These are phyloP conservation scores for Squalus acanthias DNA, from an alignment of 2,797 vertebrate species.

Conservation along the genomic window DNA sequence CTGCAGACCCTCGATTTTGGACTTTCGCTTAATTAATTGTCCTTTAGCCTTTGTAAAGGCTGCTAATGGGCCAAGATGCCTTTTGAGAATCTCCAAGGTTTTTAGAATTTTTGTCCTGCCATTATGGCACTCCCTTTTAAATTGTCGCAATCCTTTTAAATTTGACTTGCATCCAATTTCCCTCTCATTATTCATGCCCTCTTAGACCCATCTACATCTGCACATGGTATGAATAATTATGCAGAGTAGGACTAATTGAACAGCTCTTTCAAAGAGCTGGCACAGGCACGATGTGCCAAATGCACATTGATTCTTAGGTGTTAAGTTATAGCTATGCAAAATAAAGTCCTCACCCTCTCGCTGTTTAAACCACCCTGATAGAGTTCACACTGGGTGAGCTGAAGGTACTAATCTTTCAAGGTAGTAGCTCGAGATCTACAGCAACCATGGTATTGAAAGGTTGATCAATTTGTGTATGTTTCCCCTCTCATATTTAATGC, in stretches of 20 bases:
- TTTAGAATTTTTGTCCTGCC: background rate
- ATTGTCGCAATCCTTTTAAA: background rate
- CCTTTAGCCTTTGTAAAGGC: background rate
- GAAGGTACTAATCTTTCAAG: no score
- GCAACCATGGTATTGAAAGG: no score
- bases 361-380: no score
- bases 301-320: no score
- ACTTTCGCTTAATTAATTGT: background rate
- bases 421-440: background rate
- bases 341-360: no score
- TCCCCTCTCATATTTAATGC: background rate
- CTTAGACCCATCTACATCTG: no score
- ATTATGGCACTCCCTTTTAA: background rate
- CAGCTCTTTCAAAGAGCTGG: background rate
- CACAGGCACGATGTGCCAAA: background rate
- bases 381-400: no score
- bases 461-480: background rate
- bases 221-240: no score
- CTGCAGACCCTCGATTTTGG: background rate
- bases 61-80: no score
- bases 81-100: no score
- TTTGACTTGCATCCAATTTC: background rate
- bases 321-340: no score
- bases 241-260: background rate
- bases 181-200: no score